Percentiles rank a stretch among this genome's conserved stretches.
Conservation (phyloP, 2,888 invertebrate species). For the Brenthis daphne region DNA sequence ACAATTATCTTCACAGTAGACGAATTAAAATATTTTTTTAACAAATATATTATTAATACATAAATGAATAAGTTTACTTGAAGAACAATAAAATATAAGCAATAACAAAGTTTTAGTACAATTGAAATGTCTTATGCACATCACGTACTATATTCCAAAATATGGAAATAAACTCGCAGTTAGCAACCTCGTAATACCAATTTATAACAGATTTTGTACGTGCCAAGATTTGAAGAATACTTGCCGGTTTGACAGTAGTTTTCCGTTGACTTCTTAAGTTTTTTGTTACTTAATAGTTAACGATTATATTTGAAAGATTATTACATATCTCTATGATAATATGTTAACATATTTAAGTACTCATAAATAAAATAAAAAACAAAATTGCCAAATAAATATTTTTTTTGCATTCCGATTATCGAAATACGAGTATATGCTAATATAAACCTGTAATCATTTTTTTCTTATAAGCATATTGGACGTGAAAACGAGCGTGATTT, state of each 20-base stretch:
- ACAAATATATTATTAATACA: not conserved
- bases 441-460: no score
- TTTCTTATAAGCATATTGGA: no score
- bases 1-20: no score
- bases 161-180: slow-evolving; percentile 20
- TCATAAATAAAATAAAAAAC: no score
- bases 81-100: not conserved
- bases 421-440: no score
- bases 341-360: no score
- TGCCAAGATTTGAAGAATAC: slow-evolving; percentile 12
- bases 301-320: no score
- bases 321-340: no score
- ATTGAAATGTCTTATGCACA: slow-evolving; percentile 5
- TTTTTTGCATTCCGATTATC: no score
- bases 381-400: no score
- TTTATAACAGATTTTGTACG: slow-evolving; percentile 21
- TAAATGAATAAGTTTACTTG: not conserved
- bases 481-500: no score
- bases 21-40: no score
- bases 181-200: slow-evolving; percentile 13
- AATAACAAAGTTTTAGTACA: not conserved
- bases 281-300: not conserved
- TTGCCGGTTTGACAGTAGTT: slow-evolving; percentile 4
- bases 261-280: slow-evolving; percentile 11
- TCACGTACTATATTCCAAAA: slow-evolving; percentile 14